Base-by-base conservation (phyloP, 1,140 invertebrate genomes). In the Cyphomyrmex costatus region DNA sequence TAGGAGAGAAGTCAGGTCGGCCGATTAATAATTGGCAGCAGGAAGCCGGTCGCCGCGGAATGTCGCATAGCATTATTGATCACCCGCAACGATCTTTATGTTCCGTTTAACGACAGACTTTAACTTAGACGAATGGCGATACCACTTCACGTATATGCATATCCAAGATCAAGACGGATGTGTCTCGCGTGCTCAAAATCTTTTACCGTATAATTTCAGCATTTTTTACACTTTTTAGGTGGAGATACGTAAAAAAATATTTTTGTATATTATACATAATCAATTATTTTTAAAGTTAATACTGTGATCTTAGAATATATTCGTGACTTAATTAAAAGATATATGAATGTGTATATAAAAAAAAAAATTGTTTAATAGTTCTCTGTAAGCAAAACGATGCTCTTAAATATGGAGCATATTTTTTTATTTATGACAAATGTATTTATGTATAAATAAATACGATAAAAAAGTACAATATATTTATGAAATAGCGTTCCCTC, bases 1-100 rank as follows among this genome's bases (percentile, higher is more conserved):
- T 90, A 68, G 86, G 85, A 82, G 86, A 83, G 85, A 82, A 90
- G 79, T 83, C 68, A 27, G 21, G 36, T 49, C 63, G 42, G n/a
- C 46, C 61, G 36, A 83, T 83, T 83, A 74, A 83, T 83, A 83
- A 83, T 73, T 74, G 79, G 53, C 68, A 83, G 68, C 68, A 74
- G 68, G 42, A 60, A 83, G 53, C 36, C 68, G 63, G 10, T n/a
- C 30, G 46, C 16, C 6, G 36, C 68, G 79, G 66, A 83, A 83
- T 83, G 68, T 83, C 79, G 68, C 68, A 14, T 60, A 46, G 53
- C 68, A 27, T 83, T 83, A 83, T 83, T 56, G 56, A 74, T 83
- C 53, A 74, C 68, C 27, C 36, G 56, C 61, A 19, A 19, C 36
- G 68, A 83, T 83, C 53, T 83, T 60, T 83, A 83, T 49, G 58